A percentile compares a stretch with the other conserved stretches of the same genome.
Evolutionary conservation across 2,113 vertebrate genomes (phyloP).

Genomic region (Tonatia bakeri): DNA sequence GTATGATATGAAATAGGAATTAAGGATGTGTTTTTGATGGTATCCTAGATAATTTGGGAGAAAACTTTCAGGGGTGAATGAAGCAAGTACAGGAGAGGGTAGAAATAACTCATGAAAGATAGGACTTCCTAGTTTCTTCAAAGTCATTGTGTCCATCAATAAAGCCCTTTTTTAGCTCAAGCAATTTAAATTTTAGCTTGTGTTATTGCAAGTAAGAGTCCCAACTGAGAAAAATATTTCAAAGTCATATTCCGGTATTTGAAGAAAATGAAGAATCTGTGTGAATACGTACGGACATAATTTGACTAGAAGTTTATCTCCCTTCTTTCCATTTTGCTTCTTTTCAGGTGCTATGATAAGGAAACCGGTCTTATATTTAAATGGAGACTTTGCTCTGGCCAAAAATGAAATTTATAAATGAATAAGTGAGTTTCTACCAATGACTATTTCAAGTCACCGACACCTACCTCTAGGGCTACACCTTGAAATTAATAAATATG

Average conservation of each 20-base stretch:
- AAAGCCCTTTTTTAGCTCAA: not conserved
- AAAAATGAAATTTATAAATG: constrained; percentile 30
- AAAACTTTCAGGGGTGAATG: not conserved
- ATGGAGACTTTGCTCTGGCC: not conserved
- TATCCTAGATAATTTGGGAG: not conserved
- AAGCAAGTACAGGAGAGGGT: not conserved
- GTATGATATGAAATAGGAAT: not conserved
- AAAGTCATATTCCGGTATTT: constrained; percentile 44
- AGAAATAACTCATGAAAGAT: not conserved
- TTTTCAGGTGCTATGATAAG: constrained; percentile 51
- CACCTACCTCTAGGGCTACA: not conserved
- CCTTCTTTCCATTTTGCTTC: constrained; percentile 3
- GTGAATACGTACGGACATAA: constrained; percentile 20
- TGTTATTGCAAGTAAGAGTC: constrained; percentile 25
- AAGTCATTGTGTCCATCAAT: not conserved
- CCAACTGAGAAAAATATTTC: constrained; percentile 16
- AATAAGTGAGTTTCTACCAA: not conserved
- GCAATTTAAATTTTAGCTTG: constrained; percentile 43
- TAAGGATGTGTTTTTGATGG: not conserved
- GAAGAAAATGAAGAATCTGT: constrained; percentile 43
- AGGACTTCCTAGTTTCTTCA: not conserved
- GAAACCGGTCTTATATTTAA: constrained; percentile 30
- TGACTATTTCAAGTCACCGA: not conserved
- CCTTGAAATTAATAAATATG: constrained; percentile 23
- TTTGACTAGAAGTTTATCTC: constrained; percentile 38